Conservation (phyloP, 2,888 invertebrate genomes). For the Drosophila cracens region DNA sequence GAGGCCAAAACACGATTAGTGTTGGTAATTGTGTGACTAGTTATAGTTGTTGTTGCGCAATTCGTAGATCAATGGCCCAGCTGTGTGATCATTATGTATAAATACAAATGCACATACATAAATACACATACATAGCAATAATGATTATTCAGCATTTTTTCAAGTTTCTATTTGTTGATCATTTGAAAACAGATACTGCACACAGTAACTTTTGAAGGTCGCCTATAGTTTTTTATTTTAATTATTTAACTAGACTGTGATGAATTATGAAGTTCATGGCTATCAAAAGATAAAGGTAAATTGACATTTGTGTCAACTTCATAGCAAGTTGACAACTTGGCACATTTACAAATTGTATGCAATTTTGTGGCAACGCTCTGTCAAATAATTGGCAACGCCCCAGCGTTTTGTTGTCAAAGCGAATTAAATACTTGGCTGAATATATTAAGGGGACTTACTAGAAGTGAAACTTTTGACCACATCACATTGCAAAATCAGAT, state of each 20-base stretch:
- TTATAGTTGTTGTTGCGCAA: constrained; percentile 65
- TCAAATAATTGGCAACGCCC: not conserved
- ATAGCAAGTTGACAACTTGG: not conserved
- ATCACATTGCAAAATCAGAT: not conserved
- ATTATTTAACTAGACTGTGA: constrained; percentile 7
- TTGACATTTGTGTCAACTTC: not conserved
- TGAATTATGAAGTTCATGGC: not conserved
- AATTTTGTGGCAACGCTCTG: constrained; percentile 2
- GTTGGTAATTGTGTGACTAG: constrained; percentile 42
- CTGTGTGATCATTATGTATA: constrained; percentile 29
- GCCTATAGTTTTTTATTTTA: constrained; percentile 5
- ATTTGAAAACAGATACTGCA: constrained; percentile 35
- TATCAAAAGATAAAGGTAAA: not conserved
- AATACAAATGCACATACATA: not conserved
- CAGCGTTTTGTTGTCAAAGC: not conserved
- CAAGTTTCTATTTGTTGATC: constrained; percentile 47
- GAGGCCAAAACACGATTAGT: constrained; percentile 62
- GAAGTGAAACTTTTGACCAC: not conserved
- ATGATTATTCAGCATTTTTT: constrained; percentile 52
- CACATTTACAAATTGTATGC: not conserved
- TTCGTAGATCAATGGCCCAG: constrained; percentile 67
- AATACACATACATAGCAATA: constrained; percentile 10
- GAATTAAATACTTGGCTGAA: not conserved
- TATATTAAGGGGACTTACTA: not conserved
- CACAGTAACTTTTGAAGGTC: constrained; percentile 34